These are phyloP conservation scores for Phacellophora camtschatica DNA, from an alignment of 30 jellyfish, hydroid and myxozoan genomes.

Conservation along the genomic window DNA sequence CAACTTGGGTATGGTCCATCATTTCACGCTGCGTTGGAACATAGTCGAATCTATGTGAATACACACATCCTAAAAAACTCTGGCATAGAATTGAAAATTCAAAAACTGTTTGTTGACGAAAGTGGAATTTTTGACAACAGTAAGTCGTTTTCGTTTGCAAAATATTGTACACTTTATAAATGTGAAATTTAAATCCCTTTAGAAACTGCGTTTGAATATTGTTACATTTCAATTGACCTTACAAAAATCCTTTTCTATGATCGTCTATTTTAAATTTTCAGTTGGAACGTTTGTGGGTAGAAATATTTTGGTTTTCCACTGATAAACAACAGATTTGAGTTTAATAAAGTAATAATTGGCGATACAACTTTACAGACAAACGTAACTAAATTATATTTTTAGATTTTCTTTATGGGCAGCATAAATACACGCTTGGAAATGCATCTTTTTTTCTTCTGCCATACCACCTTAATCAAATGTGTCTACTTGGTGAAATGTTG, in stretches of 20 bases:
- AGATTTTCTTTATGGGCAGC: constrained; percentile 43
- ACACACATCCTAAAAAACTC: neutral
- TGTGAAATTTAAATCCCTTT: too few species aligned
- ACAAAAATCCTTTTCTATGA: too few species aligned
- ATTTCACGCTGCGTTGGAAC: neutral
- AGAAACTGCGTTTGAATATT: too few species aligned
- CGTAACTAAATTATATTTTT: neutral
- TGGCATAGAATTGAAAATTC: neutral
- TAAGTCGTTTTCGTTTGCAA: neutral
- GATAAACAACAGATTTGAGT: too few species aligned
- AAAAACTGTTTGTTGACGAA: neutral
- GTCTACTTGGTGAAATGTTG: constrained; percentile 65
- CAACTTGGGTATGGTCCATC: neutral
- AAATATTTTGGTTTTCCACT: too few species aligned
- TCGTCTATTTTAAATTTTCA: too few species aligned
- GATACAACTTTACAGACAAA: too few species aligned
- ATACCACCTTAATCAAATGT: constrained; percentile 38
- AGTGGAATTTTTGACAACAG: neutral
- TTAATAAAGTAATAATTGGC: too few species aligned
- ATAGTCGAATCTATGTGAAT: neutral
- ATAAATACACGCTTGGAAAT: constrained; percentile 15
- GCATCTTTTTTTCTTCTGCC: constrained; percentile 61
- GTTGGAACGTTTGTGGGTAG: too few species aligned
- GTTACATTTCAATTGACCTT: too few species aligned
- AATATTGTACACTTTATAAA: too few species aligned